Percentiles rank a stretch among this genome's conserved stretches.
These are phyloP conservation scores for Melanotaenia maccullochi DNA, from an alignment of 2,797 vertebrate genomes.

Conservation along the genomic window DNA sequence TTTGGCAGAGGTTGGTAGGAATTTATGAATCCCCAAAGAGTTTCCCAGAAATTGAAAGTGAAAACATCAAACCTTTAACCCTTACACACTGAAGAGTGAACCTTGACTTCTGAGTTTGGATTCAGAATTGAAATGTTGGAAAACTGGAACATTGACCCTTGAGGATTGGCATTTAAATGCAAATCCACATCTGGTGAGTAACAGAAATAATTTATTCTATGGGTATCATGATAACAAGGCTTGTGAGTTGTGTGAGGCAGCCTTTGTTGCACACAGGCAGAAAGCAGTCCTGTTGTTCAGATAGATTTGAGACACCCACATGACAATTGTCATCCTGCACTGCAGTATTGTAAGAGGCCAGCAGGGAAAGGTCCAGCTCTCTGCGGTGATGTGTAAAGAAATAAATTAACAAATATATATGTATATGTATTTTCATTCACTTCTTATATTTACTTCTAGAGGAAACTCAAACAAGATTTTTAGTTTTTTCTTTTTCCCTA, in stretches of 20 bases:
- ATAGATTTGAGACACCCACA: constrained; percentile 37
- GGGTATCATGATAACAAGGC: constrained; percentile 66
- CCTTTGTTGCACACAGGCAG: constrained; percentile 52
- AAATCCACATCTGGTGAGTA: constrained; percentile 70
- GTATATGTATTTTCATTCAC: neutral
- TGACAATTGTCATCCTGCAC: constrained; percentile 39
- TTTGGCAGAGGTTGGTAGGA: constrained; percentile 50
- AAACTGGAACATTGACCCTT: constrained; percentile 59
- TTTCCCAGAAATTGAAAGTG: constrained; percentile 52
- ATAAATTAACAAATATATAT: neutral
- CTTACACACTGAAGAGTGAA: constrained; percentile 27
- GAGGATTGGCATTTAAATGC: constrained; percentile 73
- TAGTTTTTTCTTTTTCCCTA: neutral
- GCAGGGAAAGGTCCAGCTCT: constrained; percentile 28
- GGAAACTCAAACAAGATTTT: neutral
- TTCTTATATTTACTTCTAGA: neutral
- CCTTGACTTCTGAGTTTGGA: constrained; percentile 50
- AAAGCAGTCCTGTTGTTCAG: constrained; percentile 38
- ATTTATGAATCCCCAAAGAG: constrained; percentile 39
- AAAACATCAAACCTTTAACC: constrained; percentile 61
- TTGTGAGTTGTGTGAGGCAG: constrained; percentile 48
- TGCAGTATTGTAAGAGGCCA: constrained; percentile 29
- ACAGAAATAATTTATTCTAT: constrained; percentile 67
- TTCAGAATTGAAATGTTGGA: constrained; percentile 64
- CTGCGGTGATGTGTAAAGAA: constrained; percentile 12